Base-by-base conservation (phyloP, 2,113 vertebrate genomes). In the Pedionomus torquatus region DNA sequence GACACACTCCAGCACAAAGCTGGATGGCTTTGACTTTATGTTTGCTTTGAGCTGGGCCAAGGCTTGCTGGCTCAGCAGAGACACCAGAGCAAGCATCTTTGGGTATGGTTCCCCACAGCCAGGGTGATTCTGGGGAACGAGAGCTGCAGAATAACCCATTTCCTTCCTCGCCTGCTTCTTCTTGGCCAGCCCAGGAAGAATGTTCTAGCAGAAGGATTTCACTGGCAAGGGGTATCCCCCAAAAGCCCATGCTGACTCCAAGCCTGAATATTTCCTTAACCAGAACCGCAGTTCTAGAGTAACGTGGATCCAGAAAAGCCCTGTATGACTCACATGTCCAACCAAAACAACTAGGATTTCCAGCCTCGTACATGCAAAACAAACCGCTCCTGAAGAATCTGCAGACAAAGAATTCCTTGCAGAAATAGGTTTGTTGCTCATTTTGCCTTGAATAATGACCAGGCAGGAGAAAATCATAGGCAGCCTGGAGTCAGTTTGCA, bases 331-430 rank as follows among this genome's bases (percentile, higher is more conserved):
- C 93, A 76, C 14, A 4, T 4, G 12, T 95, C 95, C 95, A 96
- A 96, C 70, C 77, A 79, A 97, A 97, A 96, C 90, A 95, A 41
- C 35, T 18, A 82, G 84, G 84, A 93, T 95, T 93, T 96, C 90
- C 71, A 97, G 90, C 71, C 49, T 94, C 12, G 18, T 94, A 48
- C 89, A 96, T 90, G 87, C 96, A 96, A 95, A 96, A 96, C 96
- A 97, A 96, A 94, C 95, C 94, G 5, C 93, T 94, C 58, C 94
- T 75, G 90, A 97, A 94, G 91, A 96, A 97, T 96, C 94, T 96
- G 95, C 95, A 94, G 93, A 97, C 95, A 94, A 94, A 97, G 95
- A 94, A 96, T 96, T 96, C 92, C 78, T 97, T 96, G 96, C 96
- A 96, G 82, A 80, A 94, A 88, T 94, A 3, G 74, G 94, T 97